Evolutionary conservation across 1,140 invertebrate species (phyloP), one percentile per base, ranked within the genome.

Genomic region (Maconellicoccus hirsutus): DNA sequence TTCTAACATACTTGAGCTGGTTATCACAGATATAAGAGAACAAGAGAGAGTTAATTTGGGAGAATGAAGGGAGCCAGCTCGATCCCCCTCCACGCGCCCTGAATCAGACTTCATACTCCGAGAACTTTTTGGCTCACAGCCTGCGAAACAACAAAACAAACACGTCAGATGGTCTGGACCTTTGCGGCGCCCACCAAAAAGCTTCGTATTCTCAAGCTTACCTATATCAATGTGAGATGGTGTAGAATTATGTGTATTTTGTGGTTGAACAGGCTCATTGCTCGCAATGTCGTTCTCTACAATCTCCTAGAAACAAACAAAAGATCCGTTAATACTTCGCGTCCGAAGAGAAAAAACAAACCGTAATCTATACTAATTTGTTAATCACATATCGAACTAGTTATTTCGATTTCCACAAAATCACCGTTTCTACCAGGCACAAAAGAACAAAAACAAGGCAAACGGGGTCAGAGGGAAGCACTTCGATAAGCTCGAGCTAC

Each of bases 1-100:
- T 66, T 66, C 61, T 66, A 66, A 66, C 61, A 66, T 66, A 66
- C 61, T 66, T 66, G 61, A 66, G 61, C 61, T 66, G 61, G 61
- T 25, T 66, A 66, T 66, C 61, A 66, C 61, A 66, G 61, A 66
- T 66, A 66, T 25, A 66, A 66, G 61, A 66, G 61, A 66, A 66
- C 61, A 66, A 66, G 61, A 66, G 61, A 66, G 61, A 66, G 61
- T 66, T 66, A 66, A 66, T 66, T 66, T 66, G 61, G 61, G 61
- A 66, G 61, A 66, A 66, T 66, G 61, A 66, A 66, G 61, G 61
- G 61, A 66, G 61, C 61, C 61, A 66, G 61, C 61, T 66, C 61
- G 8, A 23, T 26, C 61, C 25, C 61, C 61, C 61, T 25, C 19
- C 61, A 66, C 21, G 16, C 61, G 25, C 61, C 61, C 61, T 66